phyloP scores from a whole-genome alignment of 2,797 vertebrate genomes.

The Astyanax mexicanus region DNA sequence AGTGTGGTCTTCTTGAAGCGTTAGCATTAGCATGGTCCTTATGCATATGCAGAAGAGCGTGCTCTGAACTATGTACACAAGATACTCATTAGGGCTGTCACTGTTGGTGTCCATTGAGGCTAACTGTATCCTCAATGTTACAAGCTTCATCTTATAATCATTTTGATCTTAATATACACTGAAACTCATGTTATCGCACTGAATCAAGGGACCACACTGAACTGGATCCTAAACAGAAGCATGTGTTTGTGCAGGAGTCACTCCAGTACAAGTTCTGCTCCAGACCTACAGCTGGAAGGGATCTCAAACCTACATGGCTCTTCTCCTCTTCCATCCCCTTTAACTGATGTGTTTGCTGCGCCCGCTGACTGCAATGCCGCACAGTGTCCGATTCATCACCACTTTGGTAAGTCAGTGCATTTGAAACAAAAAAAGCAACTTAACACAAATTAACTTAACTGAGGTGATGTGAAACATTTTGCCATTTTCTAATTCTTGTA shows the following conservation, averaged over 20 bases:
- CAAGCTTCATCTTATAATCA: no score
- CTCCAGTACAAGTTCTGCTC: conserved; percentile 61
- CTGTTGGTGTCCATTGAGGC: neutral
- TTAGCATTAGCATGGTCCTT: neutral
- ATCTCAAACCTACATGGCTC: conserved; percentile 42
- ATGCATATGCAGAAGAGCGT: no score
- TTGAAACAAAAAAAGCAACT: neutral
- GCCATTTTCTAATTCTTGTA: no score
- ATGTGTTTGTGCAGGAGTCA: conserved; percentile 55
- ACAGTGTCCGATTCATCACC: conserved; percentile 73
- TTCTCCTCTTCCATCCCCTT: conserved; percentile 37
- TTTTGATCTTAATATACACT: no score
- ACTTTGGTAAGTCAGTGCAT: conserved; percentile 45
- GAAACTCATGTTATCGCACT: no score
- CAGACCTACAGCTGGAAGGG: conserved; percentile 60
- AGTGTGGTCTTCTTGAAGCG: neutral
- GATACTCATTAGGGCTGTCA: no score
- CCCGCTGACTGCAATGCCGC: conserved; percentile 70
- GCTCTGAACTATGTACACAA: neutral
- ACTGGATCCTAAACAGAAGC: neutral
- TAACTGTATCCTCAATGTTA: no score
- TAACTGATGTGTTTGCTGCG: conserved; percentile 65
- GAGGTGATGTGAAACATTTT: no score
- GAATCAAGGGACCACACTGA: no score
- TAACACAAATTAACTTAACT: no score